Evolutionary conservation across 2,113 vertebrate species (phyloP).

Genomic region (Clupea harengus): DNA sequence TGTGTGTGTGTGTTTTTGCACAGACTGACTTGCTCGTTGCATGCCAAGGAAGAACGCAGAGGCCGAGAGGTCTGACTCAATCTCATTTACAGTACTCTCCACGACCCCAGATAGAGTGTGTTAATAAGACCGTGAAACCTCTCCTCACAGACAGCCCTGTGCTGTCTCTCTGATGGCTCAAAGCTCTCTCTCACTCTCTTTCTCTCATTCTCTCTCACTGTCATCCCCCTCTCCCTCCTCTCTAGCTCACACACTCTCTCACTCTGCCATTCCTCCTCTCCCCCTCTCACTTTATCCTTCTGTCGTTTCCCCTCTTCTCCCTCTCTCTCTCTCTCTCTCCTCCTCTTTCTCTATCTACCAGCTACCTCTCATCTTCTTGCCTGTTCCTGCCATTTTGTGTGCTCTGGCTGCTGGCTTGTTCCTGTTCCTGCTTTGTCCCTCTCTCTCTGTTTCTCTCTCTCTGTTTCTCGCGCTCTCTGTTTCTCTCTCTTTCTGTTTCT

Average conservation of each 20-base stretch:
- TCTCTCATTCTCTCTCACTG: no score
- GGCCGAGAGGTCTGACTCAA: neutral
- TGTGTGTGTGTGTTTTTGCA: neutral
- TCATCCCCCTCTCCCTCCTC: neutral
- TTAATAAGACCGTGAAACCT: slow-evolving; percentile 5
- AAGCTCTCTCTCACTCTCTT: no score
- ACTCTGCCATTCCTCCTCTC: neutral
- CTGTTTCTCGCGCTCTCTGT: no score
- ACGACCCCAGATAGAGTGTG: slow-evolving; percentile 8
- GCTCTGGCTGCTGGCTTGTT: no score
- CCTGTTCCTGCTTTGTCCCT: no score
- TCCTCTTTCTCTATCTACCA: no score
- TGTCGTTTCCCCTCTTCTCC: neutral
- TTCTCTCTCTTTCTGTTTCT: no score
- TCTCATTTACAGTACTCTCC: slow-evolving; percentile 7
- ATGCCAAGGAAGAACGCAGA: no score
- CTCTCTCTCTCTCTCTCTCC: no score
- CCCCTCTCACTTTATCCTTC: no score
- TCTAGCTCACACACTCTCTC: neutral
- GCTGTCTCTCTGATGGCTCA: neutral
- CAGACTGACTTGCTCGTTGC: no score
- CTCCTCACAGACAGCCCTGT: neutral
- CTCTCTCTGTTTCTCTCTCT: no score
- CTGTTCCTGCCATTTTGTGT: neutral
- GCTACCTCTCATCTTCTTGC: slow-evolving; percentile 8